Percentiles rank a stretch among this genome's conserved stretches.
phyloP scores from a whole-genome alignment of 2,797 vertebrate species.

The Sebastes diaconus region DNA sequence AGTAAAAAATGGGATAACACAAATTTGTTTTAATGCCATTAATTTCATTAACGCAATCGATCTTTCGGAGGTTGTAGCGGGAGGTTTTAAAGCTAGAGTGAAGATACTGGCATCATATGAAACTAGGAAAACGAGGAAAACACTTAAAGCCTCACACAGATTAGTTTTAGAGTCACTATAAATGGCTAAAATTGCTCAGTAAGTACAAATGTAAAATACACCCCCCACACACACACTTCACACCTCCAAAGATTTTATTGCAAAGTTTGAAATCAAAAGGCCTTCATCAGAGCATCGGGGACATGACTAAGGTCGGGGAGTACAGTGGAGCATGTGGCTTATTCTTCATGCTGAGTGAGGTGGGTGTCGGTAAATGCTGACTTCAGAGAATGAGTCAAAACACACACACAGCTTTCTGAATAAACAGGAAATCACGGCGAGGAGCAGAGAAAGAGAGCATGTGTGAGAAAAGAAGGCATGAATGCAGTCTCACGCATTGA shows the following conservation, averaged over 20 bases:
- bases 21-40: background rate
- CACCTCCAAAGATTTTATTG: background rate
- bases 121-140: background rate
- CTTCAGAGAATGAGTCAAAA: slow-evolving; percentile 19
- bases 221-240: background rate
- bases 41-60: too few relatives aligned
- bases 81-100: too few relatives aligned
- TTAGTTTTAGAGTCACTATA: background rate
- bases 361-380: slow-evolving; percentile 28
- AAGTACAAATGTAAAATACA: background rate
- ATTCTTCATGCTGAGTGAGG: slow-evolving; percentile 19
- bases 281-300: background rate
- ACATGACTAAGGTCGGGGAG: background rate
- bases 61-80: too few relatives aligned
- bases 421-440: slow-evolving; percentile 35
- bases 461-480: slow-evolving; percentile 31
- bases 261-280: background rate
- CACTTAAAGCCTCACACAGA: fast-evolving
- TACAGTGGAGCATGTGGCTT: background rate
- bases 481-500: background rate
- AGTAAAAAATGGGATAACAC: fast-evolving
- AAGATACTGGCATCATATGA: too few relatives aligned
- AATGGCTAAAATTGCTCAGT: background rate
- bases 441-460: background rate
- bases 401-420: slow-evolving; percentile 10